Evolutionary conservation across 2,113 vertebrate species (phyloP), one percentile per base, ranked within the genome.

Genomic region (Thomomys bottae): DNA sequence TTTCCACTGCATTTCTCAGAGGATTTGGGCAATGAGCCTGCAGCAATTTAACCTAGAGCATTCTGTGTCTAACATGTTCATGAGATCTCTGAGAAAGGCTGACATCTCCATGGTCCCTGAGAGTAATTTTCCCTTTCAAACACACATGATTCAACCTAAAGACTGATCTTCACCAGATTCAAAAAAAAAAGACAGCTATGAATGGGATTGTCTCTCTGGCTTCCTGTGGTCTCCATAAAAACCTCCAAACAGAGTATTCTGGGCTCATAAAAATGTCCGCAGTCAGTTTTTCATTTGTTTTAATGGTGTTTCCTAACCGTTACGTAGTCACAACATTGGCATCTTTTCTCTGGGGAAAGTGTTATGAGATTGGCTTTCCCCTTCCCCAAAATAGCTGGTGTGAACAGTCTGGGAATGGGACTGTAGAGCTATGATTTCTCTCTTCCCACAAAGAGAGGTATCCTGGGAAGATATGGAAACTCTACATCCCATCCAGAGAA

Each of bases 161-260:
- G 59, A 78, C 24, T 38, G 57, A 59, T 88, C 85, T 10, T 89
- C 68, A 28, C 54, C 82, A 91, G 85, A 49, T 34, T 89, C 92
- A 66, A 68, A 91, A 96, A 92, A 92, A 94, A 15, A 54, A 11
- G 8, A 87, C 78, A 93, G 61, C 59, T 78, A 45, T 70, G 67
- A 80, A 61, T 94, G 88, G 81, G 93, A 89, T 95, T 94, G 94
- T 96, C 94, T 97, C 95, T 93, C 88, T n/a, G 79, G 90, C 84
- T 97, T 97, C 96, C 96, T 95, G 96, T 94, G 95, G 95, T 94
- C 93, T 94, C 90, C 92, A 91, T 96, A 96, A 95, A 95, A 97
- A 94, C 49, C 87, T 93, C 94, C 91, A 87, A 73, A 75, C 67
- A 30, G 85, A 94, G 91, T 86, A 89, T 94, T 94, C 83, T 90